Evolutionary conservation across 1,140 invertebrate species (phyloP).

Genomic region (Neodiprion virginianus): DNA sequence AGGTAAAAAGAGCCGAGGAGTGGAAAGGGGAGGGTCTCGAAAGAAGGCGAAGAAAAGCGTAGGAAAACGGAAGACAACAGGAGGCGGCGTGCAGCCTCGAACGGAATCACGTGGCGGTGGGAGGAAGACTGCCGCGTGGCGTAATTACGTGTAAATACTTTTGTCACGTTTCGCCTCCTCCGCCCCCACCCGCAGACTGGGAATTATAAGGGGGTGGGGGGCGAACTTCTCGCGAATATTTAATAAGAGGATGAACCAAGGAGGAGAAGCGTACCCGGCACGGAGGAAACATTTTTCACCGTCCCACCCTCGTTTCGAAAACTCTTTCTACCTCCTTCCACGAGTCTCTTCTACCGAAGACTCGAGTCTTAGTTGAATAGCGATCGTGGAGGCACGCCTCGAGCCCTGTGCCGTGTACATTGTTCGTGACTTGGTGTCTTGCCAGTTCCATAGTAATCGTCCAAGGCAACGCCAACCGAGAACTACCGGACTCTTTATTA

Average conservation of each 20-base stretch:
- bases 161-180: background rate
- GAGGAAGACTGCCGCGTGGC: background rate
- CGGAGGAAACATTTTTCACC: background rate
- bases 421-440: conserved; percentile 18
- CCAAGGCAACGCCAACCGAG: background rate
- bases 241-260: background rate
- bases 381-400: conserved; percentile 11
- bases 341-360: conserved; percentile 20
- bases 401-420: background rate
- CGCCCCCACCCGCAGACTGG: no score
- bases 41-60: no score
- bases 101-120: no score
- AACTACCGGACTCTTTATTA: conserved; percentile 9
- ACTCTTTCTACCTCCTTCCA: conserved; percentile 12
- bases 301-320: conserved; percentile 18
- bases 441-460: conserved; percentile 13
- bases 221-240: background rate
- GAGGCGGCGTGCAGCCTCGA: no score
- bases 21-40: background rate
- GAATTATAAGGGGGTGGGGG: background rate
- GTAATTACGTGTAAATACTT: conserved; percentile 1
- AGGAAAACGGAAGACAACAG: no score
- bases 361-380: background rate
- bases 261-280: background rate
- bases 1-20: no score